Conservation (phyloP, 2,113 vertebrate species). For the Pao palembangensis region DNA sequence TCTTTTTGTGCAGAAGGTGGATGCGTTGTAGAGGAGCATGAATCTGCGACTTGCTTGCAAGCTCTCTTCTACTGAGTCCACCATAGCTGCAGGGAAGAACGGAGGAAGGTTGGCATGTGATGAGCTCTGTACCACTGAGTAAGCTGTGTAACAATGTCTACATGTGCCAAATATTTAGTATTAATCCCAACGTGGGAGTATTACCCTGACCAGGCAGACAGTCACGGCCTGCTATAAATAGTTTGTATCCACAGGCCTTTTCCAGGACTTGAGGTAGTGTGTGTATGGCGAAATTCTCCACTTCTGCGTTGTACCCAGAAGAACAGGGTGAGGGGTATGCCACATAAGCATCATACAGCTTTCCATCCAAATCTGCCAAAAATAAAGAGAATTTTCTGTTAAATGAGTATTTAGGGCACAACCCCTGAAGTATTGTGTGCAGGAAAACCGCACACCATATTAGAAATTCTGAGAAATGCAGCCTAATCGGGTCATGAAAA, state of each 20-base stretch:
- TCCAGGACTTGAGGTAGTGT: constrained; percentile 84
- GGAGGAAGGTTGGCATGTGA: neutral
- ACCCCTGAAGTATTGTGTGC: no score
- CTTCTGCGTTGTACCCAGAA: constrained; percentile 41
- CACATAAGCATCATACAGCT: constrained; percentile 89
- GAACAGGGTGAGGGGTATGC: constrained; percentile 76
- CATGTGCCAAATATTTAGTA: no score
- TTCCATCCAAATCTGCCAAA: constrained; percentile 82
- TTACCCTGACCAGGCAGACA: constrained; percentile 84
- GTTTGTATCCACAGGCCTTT: constrained; percentile 81
- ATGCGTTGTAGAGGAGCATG: constrained; percentile 76
- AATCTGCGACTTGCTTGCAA: constrained; percentile 80
- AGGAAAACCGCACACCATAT: no score
- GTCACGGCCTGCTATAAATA: constrained; percentile 88
- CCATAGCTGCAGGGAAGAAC: constrained; percentile 66
- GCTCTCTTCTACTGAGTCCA: constrained; percentile 77
- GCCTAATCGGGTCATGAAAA: no score
- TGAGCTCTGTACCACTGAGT: neutral
- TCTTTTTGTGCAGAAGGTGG: constrained; percentile 50
- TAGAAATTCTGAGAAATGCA: no score
- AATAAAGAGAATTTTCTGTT: neutral
- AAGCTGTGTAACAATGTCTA: no score
- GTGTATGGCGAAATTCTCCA: constrained; percentile 76
- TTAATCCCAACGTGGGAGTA: neutral
- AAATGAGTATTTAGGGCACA: neutral